Base-by-base conservation (phyloP, 30 jellyfish, hydroid and myxozoan genomes). In the Turritopsis dohrnii region DNA sequence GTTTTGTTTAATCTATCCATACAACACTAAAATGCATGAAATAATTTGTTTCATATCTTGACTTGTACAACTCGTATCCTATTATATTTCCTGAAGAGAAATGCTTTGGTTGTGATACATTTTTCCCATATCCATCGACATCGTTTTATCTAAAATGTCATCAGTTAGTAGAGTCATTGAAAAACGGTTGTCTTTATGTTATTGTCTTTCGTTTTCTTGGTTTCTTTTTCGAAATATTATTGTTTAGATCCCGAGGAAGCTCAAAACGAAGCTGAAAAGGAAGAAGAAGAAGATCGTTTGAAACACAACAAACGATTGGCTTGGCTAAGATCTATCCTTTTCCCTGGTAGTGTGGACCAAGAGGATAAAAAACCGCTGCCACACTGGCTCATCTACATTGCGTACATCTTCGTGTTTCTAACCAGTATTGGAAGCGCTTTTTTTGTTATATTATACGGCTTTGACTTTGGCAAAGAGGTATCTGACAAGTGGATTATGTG, bases 261-360 rank as follows among this genome's bases (percentile, higher is more conserved):
- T 41, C 9, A 41, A 41, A 41, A 41, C 13, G 60, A 41, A 41
- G 60, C n/a, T n/a, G n/a, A 41, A 41, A 41, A 41, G 13, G 60
- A 41, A 13, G 60, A 41, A 13, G 60, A 41, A 41, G 60, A 41
- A 41, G 60, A 41, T 41, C 60, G 13, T 41, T 3, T 41, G 60
- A 41, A 41, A 41, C 5, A 13, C 60, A 41, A 41, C 60, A 41
- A 13, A 13, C 60, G 60, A 41, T 41, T 41, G 60, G 60, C 60
- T 13, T 41, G 5, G 9, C 22, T 93, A 29, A 92, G 81, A 54
- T 83, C 88, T 89, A 81, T 93, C 16, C 82, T 95, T 81, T 31
- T 93, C 85, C 90, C 96, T 27, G 98, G 98, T n/a, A 81, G 84
- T 27, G 96, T 80, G 53, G 98, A 93, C 19, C 93, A 82, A 8